Base-by-base conservation (phyloP, 2,113 vertebrate species). In the Sula dactylatra region DNA sequence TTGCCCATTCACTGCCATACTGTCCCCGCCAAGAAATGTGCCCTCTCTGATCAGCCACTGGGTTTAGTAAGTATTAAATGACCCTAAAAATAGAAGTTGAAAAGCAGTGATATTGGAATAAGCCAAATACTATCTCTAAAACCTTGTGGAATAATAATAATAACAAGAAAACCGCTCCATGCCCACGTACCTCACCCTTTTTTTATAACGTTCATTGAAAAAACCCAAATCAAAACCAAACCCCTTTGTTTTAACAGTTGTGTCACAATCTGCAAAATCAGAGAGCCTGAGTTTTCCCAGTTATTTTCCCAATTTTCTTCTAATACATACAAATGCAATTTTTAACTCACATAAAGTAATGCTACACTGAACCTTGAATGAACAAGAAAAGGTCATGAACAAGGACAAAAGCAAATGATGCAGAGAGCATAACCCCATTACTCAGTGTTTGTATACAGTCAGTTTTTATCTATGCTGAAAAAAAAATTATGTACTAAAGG, bases 351-450 rank as follows among this genome's bases (percentile, higher is more conserved):
- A 36, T 38, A 7, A 72, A 64, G 16, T 55, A 72, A 74, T 40
- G 58, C 42, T 80, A 83, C 42, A 22, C n/a, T 62, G 21, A 90
- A 58, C 71, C 84, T 81, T 78, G 74, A 94, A 90, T 29, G 74
- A 96, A 79, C 74, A 86, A 82, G 67, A 76, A 78, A 73, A 92
- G 84, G 82, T 91, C 89, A 88, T 26, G 62, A 90, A 94, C 84
- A 91, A 97, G 54, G 91, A 95, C 62, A 82, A 91, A 95, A 77
- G 86, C 31, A 90, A 90, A 85, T 26, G 36, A 85, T 55, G 50
- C 47, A 86, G 36, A 56, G 16, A 89, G 62, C 74, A 29, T 56
- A 95, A 82, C 45, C 44, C 73, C 66, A 80, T 40, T 76, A 89
- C 38, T 96, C 84, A 86, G 67, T 90, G 83, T 76, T 92, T 74